These are phyloP conservation scores for Eurystomus glaucurus DNA, from an alignment of 2,797 vertebrate species.

Conservation along the genomic window DNA sequence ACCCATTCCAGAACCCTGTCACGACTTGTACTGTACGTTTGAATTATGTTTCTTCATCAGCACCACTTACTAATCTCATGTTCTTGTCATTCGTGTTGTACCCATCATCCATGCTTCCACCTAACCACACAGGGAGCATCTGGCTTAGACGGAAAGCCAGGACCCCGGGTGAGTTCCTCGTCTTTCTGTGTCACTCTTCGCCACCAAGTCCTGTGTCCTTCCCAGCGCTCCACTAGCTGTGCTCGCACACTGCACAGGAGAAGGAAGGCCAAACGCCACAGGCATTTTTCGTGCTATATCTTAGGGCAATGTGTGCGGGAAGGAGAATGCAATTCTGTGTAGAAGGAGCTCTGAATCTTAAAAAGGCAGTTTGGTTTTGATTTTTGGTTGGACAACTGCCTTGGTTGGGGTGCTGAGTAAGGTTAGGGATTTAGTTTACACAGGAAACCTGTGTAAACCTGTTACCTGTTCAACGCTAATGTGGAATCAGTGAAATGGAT, in stretches of 20 bases:
- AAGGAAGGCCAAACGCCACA: neutral
- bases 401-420: neutral
- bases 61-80: conserved; percentile 95
- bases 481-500: conserved; percentile 20
- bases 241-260: accelerated
- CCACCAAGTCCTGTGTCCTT: neutral
- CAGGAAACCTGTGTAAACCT: neutral
- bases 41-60: conserved; percentile 79
- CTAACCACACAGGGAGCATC: conserved; percentile 97
- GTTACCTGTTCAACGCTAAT: neutral
- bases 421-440: neutral
- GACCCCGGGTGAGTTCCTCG: conserved; percentile 96
- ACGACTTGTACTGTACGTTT: conserved; percentile 73
- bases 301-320: neutral
- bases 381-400: neutral
- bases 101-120: conserved; percentile 87
- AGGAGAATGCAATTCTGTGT: neutral
- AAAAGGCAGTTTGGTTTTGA: neutral
- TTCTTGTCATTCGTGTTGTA: conserved; percentile 95
- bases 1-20: conserved; percentile 73
- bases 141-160: conserved; percentile 99
- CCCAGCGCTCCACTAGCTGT: neutral
- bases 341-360: neutral
- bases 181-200: conserved; percentile 79
- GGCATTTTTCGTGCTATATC: neutral